Percentiles rank a stretch among this genome's conserved stretches.
These are phyloP conservation scores for Helostoma temminkii DNA, from an alignment of 2,797 vertebrate species.

Conservation along the genomic window DNA sequence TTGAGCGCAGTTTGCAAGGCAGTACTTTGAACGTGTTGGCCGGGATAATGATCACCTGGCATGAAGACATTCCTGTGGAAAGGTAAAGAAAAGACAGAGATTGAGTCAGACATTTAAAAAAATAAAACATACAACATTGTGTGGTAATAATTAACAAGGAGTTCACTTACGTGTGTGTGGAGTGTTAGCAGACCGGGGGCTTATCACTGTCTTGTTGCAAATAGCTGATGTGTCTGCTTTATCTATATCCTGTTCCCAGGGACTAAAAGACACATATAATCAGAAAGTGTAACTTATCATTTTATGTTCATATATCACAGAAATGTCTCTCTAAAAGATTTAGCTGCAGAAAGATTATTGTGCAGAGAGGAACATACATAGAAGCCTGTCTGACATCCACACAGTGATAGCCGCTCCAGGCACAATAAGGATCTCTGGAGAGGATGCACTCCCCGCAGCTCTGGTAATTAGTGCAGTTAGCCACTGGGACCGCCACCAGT, in stretches of 20 bases:
- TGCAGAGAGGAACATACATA: constrained; percentile 15
- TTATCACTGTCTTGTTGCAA: constrained; percentile 76
- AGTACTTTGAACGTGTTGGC: constrained; percentile 90
- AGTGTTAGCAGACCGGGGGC: constrained; percentile 56
- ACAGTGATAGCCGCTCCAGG: constrained; percentile 89
- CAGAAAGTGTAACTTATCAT: constrained; percentile 11
- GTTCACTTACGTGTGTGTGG: constrained; percentile 80
- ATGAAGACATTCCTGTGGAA: constrained; percentile 69
- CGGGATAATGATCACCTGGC: constrained; percentile 86
- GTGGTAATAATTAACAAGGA: constrained; percentile 22
- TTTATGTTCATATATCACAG: constrained; percentile 14
- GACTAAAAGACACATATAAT: constrained; percentile 77
- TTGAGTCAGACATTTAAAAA: constrained; percentile 16
- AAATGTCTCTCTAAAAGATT: constrained; percentile 1
- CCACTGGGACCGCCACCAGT: constrained; percentile 91
- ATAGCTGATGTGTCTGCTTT: constrained; percentile 82
- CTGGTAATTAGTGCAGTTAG: constrained; percentile 93
- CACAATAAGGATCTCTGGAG: constrained; percentile 95
- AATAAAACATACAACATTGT: constrained; percentile 10
- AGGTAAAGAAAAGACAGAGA: constrained; percentile 23
- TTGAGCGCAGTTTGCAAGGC: constrained; percentile 91
- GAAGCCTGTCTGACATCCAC: constrained; percentile 75
- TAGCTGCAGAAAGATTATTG: background rate
- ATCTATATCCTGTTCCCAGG: constrained; percentile 91
- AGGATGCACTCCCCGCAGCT: constrained; percentile 96